phyloP scores from a whole-genome alignment of 2,113 vertebrate species.

The Gadus chalcogrammus region DNA sequence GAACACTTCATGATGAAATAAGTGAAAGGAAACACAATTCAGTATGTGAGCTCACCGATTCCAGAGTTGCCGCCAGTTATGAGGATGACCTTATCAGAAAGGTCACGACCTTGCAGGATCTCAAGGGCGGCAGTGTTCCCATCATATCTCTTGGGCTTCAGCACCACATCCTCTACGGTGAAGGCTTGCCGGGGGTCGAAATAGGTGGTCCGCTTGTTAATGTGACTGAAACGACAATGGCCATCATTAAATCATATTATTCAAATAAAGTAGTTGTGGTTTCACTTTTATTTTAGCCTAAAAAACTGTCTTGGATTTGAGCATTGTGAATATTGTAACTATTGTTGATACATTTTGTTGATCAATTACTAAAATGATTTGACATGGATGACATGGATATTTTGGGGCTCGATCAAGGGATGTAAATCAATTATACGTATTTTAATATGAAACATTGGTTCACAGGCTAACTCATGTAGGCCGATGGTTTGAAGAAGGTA shows the following conservation, averaged over 20 bases:
- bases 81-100: slow-evolving; percentile 84
- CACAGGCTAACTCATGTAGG: too few relatives aligned
- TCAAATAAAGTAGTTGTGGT: too few relatives aligned
- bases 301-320: too few relatives aligned
- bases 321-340: too few relatives aligned
- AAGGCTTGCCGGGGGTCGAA: slow-evolving; percentile 97
- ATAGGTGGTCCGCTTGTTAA: slow-evolving; percentile 94
- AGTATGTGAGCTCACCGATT: slow-evolving; percentile 81
- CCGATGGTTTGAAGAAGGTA: too few relatives aligned
- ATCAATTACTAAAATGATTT: too few relatives aligned
- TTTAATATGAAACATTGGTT: neutral
- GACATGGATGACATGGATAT: too few relatives aligned
- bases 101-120: slow-evolving; percentile 87
- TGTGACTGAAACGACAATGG: slow-evolving; percentile 78
- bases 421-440: too few relatives aligned
- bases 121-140: slow-evolving; percentile 90
- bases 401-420: too few relatives aligned
- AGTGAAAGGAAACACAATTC: neutral
- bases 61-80: slow-evolving; percentile 91
- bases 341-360: too few relatives aligned
- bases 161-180: slow-evolving; percentile 87
- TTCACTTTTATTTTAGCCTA: too few relatives aligned
- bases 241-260: neutral
- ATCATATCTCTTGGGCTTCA: slow-evolving; percentile 88
- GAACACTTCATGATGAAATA: too few relatives aligned